A percentile compares a stretch with the other conserved stretches of the same genome.
Evolutionary conservation across 2,797 vertebrate genomes (phyloP).

Genomic region (Saxicola maurus): DNA sequence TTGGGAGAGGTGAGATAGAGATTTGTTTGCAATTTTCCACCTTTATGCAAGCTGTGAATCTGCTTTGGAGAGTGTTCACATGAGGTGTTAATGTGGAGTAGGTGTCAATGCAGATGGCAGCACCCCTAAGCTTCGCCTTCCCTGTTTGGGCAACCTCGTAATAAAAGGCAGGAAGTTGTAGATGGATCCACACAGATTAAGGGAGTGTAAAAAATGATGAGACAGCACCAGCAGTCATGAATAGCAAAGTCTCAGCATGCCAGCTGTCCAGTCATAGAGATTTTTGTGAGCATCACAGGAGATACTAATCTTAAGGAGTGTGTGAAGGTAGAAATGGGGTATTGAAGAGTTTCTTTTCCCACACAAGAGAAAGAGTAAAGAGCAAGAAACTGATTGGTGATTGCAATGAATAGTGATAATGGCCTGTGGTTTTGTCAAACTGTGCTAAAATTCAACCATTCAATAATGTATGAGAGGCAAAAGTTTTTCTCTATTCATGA

Average conservation of each 20-base stretch:
- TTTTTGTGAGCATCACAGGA: background rate
- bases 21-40: background rate
- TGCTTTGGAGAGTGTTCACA: background rate
- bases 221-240: background rate
- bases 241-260: background rate
- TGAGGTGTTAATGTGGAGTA: too few species aligned
- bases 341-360: background rate
- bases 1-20: background rate
- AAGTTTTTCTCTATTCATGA: background rate
- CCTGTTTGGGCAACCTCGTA: background rate
- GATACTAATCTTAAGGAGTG: background rate
- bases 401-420: background rate
- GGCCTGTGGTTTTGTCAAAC: background rate
- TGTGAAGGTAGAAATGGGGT: background rate
- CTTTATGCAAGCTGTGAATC: background rate
- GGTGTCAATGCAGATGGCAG: too few species aligned
- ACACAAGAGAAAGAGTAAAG: background rate
- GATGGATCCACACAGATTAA: background rate
- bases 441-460: background rate
- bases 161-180: background rate
- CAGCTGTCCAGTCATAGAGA: background rate
- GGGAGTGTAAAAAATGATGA: background rate
- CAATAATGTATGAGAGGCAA: background rate
- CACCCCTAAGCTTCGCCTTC: background rate
- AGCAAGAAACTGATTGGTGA: background rate